These are phyloP conservation scores for Ephydatia muelleri DNA, from an alignment of 37 sponge, comb jelly and placozoan species.

Conservation along the genomic window DNA sequence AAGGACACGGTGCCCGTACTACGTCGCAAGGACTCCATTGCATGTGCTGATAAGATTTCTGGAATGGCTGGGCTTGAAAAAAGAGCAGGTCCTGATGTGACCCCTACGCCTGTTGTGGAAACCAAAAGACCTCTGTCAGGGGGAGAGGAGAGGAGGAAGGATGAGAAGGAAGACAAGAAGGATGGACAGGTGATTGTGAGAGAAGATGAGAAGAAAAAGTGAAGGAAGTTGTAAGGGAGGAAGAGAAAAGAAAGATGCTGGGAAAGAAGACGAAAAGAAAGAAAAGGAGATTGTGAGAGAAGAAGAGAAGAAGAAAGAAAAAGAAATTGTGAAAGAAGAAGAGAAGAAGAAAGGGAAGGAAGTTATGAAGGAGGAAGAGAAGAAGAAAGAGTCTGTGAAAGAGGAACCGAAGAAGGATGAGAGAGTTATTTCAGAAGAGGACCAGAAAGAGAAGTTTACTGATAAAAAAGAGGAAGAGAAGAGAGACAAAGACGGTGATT, in stretches of 20 bases:
- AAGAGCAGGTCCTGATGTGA: neutral
- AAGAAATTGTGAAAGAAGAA: neutral
- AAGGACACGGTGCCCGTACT: neutral
- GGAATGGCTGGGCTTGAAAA: neutral
- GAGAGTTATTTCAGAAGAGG: too few relatives aligned
- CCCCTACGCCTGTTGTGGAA: neutral
- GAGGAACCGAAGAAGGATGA: too few relatives aligned
- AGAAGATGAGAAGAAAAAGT: neutral
- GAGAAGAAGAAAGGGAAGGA: neutral
- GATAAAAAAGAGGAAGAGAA: too few relatives aligned
- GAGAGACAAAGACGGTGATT: neutral
- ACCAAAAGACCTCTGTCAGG: neutral
- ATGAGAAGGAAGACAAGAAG: neutral
- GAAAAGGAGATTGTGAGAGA: neutral
- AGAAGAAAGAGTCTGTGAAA: neutral
- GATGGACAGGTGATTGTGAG: neutral
- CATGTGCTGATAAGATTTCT: neutral
- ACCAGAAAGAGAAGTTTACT: too few relatives aligned
- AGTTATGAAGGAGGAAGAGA: neutral
- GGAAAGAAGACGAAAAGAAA: neutral
- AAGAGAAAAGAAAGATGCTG: neutral
- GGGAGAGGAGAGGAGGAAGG: neutral
- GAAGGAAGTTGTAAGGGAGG: neutral
- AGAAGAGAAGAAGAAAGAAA: neutral
- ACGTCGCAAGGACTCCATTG: neutral